Base-by-base conservation (phyloP, 2,888 invertebrate genomes). In the Cephus spinipes region DNA sequence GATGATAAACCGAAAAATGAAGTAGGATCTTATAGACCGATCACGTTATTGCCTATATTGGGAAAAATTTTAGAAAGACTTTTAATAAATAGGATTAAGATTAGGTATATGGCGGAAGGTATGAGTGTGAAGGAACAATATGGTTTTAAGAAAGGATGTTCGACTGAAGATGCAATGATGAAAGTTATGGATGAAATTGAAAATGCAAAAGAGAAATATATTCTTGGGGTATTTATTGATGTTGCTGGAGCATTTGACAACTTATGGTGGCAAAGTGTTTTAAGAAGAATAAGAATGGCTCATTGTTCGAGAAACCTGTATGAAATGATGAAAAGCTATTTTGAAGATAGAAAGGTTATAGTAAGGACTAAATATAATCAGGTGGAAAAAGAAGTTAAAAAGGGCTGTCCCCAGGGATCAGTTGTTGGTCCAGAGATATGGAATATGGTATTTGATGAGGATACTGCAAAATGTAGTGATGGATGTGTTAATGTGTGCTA, bases 381-480 rank as follows among this genome's bases (percentile, higher is more conserved):
- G 11, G 30, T 12, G 1, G 15, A 73, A n/a, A 73, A 12, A 73
- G 30, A 12, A 30, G 12, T 73, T 12, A 40, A 40, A 12, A 74
- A 68, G 35, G 74, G 77, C 1, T 74, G 77, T 34, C 69, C 68
- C 30, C 74, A 77, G 34, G 74, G 77, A 12, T 77, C 74, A n/a
- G 30, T 77, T 4, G 23, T 74, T 33, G 74, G 77, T 6, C 69
- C 74, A 3, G 11, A 12, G n/a, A 75, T 77, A 12, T 81, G 81
- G 82, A 79, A 83, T 68, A 30, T 82, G 1, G 69, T 76, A 1
- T 76, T 80, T 30, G 80, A 82, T 35, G 76, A 36, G 3, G 11
- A 79, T 0, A 36, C 82, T n/a, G 32, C 4, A 11, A 31, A 4
- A 1, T 0, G 69, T 11, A 1, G 23, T 3, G 31, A 12, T 0